Evolutionary conservation across 2,113 vertebrate species (phyloP), one percentile per base, ranked within the genome.

Genomic region (Stegostoma tigrinum): DNA sequence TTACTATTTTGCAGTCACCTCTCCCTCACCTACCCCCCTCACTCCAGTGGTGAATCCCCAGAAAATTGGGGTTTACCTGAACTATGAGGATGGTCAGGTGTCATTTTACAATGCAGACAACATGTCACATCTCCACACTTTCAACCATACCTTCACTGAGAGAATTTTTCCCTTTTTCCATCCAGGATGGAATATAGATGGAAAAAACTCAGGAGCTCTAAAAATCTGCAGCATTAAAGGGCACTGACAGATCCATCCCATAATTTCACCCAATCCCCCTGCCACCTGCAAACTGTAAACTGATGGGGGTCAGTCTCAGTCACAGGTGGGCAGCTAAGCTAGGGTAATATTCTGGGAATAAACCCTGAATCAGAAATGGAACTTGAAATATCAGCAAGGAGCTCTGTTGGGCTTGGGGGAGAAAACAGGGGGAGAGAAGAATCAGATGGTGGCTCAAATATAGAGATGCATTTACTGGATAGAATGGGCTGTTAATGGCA

Each of bases 111-210:
- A 83, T 83, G 80, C 17, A 6, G 80, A 45, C 38, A 45, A 45
- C 38, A 83, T 83, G 80, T 83, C 80, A 38, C 80, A 83, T 83
- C 38, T 83, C 80, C 17, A 83, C 80, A 83, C 80, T 83, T 83
- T 42, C 38, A 83, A 17, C 38, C 80, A 83, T 19, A 45, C 80
- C 7, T 83, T 83, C 38, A 83, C 80, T 45, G 80, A 45, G 5
- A 83, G 7, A 83, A 42, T 83, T 19, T 83, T 83, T 83, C 80
- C 80, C 38, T 23, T 83, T 19, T 83, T 83, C 5, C 3, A 45
- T 5, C 80, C 38, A 1, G 80, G 80, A 83, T n/a, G 3, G 17
- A 45, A 83, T 83, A 42, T 21, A 1, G 38, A 21, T 1, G 80
- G 80, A 19, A 83, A 83, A 45, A 45, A 45, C 80, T 83, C 80